These are phyloP conservation scores for Lampropteryx suffumata DNA, from an alignment of 2,888 invertebrate species.

Conservation along the genomic window DNA sequence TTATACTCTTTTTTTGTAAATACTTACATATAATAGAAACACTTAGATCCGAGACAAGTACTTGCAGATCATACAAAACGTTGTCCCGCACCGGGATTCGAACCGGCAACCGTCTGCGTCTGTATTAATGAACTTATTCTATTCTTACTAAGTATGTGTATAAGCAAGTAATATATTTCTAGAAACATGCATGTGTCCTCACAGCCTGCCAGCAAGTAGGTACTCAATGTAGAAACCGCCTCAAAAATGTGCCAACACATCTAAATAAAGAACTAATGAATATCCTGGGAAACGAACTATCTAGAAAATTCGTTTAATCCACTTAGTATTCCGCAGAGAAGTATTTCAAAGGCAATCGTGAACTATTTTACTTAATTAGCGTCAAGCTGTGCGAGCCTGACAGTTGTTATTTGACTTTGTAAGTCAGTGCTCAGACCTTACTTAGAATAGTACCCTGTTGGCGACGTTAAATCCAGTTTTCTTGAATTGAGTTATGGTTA, in stretches of 20 bases:
- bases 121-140: too few species aligned
- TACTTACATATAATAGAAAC: too few species aligned
- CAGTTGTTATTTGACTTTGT: slow-evolving; percentile 32
- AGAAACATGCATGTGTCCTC: neutral
- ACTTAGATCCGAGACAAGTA: too few species aligned
- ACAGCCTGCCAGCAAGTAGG: neutral
- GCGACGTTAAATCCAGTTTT: slow-evolving; percentile 29
- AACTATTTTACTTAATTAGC: slow-evolving; percentile 30
- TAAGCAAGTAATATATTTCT: too few species aligned
- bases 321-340: slow-evolving; percentile 23
- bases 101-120: too few species aligned
- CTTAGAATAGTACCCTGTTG: slow-evolving; percentile 25
- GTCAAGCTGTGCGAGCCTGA: slow-evolving; percentile 21
- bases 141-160: too few species aligned
- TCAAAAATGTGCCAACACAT: slow-evolving; percentile 2
- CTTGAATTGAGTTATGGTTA: slow-evolving; percentile 14
- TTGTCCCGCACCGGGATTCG: too few species aligned
- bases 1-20: too few species aligned
- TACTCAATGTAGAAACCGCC: neutral
- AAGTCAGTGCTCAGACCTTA: slow-evolving; percentile 25
- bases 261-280: slow-evolving; percentile 14
- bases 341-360: slow-evolving; percentile 24
- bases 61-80: too few species aligned
- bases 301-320: slow-evolving; percentile 24
- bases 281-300: slow-evolving; percentile 14